Evolutionary conservation across 1,140 invertebrate genomes (phyloP).

Genomic region (Periplaneta americana): DNA sequence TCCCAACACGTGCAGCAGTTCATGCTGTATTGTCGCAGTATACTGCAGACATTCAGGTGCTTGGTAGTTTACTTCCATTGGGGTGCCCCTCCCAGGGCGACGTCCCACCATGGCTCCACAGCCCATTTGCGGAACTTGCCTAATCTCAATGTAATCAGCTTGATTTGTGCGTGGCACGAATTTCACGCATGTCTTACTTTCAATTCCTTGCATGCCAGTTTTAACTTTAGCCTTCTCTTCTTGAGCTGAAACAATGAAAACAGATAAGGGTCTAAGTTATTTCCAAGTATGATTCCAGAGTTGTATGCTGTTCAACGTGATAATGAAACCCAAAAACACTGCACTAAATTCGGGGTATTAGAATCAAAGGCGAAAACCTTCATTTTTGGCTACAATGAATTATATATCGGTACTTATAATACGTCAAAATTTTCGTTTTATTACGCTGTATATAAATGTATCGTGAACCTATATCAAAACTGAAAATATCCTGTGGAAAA

Average conservation of each 20-base stretch:
- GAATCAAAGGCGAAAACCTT: too few species aligned
- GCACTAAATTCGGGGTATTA: neutral
- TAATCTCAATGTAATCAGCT: slow-evolving; percentile 33
- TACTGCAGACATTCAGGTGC: slow-evolving; percentile 25
- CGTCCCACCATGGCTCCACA: slow-evolving; percentile 28
- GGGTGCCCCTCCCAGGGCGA: neutral
- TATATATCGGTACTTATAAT: too few species aligned
- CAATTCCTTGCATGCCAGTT: slow-evolving; percentile 29
- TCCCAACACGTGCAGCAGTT: slow-evolving; percentile 48
- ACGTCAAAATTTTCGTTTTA: too few species aligned
- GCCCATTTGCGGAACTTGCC: slow-evolving; percentile 19
- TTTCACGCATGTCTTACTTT: slow-evolving; percentile 35
- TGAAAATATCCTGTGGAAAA: too few species aligned
- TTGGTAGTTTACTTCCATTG: slow-evolving; percentile 17
- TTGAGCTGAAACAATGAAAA: neutral
- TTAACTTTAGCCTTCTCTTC: neutral
- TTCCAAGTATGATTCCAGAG: neutral
- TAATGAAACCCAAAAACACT: neutral
- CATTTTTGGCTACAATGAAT: too few species aligned
- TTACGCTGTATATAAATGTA: too few species aligned
- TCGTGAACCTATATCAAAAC: too few species aligned
- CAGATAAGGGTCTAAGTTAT: neutral
- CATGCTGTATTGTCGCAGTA: slow-evolving; percentile 45
- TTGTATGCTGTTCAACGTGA: neutral
- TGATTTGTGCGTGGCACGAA: slow-evolving; percentile 34